Evolutionary conservation across 2,888 invertebrate genomes (phyloP).

Genomic region (Mechanitis mazaeus): DNA sequence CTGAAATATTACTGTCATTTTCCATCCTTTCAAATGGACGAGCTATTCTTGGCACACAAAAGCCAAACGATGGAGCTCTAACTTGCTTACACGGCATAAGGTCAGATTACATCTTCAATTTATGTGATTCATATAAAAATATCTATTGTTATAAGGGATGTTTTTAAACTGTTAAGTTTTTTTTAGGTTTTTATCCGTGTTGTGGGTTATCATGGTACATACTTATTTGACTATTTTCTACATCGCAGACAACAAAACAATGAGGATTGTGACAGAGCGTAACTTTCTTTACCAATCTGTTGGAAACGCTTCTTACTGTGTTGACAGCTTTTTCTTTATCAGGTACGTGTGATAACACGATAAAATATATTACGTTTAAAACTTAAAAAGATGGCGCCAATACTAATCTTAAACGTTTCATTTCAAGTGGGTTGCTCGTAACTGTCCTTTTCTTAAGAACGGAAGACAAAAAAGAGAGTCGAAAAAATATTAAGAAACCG

Average conservation of each 20-base stretch:
- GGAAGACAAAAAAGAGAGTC: constrained; percentile 70
- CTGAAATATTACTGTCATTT: constrained; percentile 83
- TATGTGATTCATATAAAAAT: neutral
- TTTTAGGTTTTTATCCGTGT: constrained; percentile 81
- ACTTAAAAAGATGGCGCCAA: too few relatives aligned
- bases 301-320: constrained; percentile 90
- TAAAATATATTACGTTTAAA: constrained; percentile 43
- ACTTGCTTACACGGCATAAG: constrained; percentile 87
- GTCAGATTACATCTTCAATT: constrained; percentile 36
- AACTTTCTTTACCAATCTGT: constrained; percentile 88
- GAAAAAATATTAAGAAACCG: constrained; percentile 38
- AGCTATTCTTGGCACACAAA: constrained; percentile 83
- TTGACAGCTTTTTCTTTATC: constrained; percentile 91
- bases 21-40: constrained; percentile 85
- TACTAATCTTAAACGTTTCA: neutral
- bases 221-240: constrained; percentile 89
- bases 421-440: constrained; percentile 81
- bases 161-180: neutral
- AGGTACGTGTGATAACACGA: constrained; percentile 71
- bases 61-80: constrained; percentile 80
- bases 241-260: constrained; percentile 84
- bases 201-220: constrained; percentile 91
- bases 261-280: constrained; percentile 83
- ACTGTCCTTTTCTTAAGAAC: constrained; percentile 83
- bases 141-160: neutral